Base-by-base conservation (phyloP, 1,140 invertebrate genomes). In the Drosophila orena region DNA sequence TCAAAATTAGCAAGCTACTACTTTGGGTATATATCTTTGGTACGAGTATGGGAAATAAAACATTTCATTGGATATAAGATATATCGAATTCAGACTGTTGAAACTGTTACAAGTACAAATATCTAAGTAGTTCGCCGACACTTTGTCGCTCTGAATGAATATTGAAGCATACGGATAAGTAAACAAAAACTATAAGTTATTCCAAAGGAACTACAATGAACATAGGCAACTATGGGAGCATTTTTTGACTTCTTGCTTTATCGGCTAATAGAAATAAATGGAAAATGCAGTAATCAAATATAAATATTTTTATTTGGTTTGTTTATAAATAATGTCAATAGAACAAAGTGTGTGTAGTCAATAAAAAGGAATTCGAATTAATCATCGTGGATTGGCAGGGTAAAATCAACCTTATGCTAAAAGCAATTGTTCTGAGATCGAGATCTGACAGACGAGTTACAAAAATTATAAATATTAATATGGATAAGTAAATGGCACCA, bases 1-100 rank as follows among this genome's bases (percentile, higher is more conserved):
- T 89, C 75, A 89, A 86, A 86, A 88, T 88, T 66, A 64, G 75
- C 83, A 86, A 86, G 84, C 83, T 86, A 58, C 83, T 86, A 86
- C 79, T 83, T 76, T 62, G 70, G 83, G 79, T 78, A 57, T 69
- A 53, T 75, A 49, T 57, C 42, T 73, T 79, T 54, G 49, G 58
- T 77, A 64, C 57, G 68, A 70, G 44, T 56, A 70, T 77, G 46
- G 50, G 49, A 62, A 79, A 75, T 54, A 83, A 89, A 86, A 88
- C 60, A 83, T 79, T 83, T 85, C 81, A 88, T 78, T 73, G 55
- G 58, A 55, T 59, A 59, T 64, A 22, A 46, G 43, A 27, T 68
- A 49, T 88, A 50, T 83, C 64, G 44, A 66, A 81, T 75, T 81
- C 35, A 78, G 60, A 83, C 75, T 78, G 58, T 84, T 69, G 61